Evolutionary conservation across 2,888 invertebrate species (phyloP).

Genomic region (Coleophora deauratella): DNA sequence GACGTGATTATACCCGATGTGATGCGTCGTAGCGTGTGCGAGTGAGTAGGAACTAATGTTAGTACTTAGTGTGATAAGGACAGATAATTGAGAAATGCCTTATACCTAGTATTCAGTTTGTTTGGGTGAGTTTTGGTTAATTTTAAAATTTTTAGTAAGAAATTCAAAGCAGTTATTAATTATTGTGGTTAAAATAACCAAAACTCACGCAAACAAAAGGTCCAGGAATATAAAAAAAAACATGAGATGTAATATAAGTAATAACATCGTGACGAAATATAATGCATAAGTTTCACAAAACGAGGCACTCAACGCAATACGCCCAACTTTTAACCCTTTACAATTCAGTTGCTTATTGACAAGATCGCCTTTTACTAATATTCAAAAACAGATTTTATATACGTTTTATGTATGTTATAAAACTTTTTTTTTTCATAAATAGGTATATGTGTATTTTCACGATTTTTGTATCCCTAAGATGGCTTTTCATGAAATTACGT

Average conservation of each 20-base stretch:
- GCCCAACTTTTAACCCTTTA: no score
- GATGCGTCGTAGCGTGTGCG: constrained; percentile 44
- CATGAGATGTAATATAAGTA: neutral
- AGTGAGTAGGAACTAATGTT: constrained; percentile 30
- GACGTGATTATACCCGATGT: constrained; percentile 50
- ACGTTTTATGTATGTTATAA: no score
- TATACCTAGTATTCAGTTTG: constrained; percentile 11
- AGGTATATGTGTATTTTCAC: no score
- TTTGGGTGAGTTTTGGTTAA: constrained; percentile 1
- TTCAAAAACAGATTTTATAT: no score
- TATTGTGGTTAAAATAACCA: no score
- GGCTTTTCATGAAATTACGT: no score
- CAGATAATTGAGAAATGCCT: constrained; percentile 5
- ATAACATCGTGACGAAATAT: neutral
- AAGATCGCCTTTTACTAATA: no score
- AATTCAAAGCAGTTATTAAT: neutral
- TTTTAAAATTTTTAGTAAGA: constrained; percentile 7
- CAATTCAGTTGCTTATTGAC: no score
- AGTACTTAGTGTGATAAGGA: constrained; percentile 13
- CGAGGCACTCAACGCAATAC: no score
- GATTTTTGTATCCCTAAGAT: no score
- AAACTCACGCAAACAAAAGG: constrained; percentile 21
- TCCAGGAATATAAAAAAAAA: neutral
- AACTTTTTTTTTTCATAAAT: no score
- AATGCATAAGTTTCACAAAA: no score